These are phyloP conservation scores for Anniella stebbinsi DNA, from an alignment of 2,797 vertebrate genomes.

Conservation along the genomic window DNA sequence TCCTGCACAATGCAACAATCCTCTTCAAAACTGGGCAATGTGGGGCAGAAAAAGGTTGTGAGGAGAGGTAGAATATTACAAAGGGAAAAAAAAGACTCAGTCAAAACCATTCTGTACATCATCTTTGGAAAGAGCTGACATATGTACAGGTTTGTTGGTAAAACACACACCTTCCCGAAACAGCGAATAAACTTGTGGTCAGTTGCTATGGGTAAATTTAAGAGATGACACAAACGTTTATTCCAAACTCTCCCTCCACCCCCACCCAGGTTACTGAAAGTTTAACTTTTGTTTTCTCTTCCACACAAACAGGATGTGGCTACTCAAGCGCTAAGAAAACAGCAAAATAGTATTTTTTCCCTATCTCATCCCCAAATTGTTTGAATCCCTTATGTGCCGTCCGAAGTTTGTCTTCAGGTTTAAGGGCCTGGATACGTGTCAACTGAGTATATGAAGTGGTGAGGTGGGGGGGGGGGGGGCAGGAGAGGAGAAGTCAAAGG, in stretches of 20 bases:
- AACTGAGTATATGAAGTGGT: neutral
- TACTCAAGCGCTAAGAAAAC: conserved; percentile 5
- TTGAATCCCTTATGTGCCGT: neutral
- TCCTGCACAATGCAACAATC: neutral
- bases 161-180: conserved; percentile 15
- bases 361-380: neutral
- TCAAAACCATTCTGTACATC: neutral
- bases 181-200: conserved; percentile 14
- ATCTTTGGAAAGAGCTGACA: neutral
- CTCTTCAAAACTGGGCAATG: conserved; percentile 15
- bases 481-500: neutral
- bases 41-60: neutral
- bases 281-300: conserved; percentile 35
- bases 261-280: neutral
- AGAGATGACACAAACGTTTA: conserved; percentile 1
- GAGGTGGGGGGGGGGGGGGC: too few relatives aligned
- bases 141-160: neutral
- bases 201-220: conserved; percentile 16
- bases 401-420: neutral
- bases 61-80: neutral
- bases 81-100: too few relatives aligned
- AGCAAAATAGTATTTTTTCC: neutral
- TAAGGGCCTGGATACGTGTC: neutral
- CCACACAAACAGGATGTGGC: conserved; percentile 30
- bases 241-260: neutral